Base-by-base conservation (phyloP, 1,140 invertebrate genomes). In the Lepidurus arcticus region DNA sequence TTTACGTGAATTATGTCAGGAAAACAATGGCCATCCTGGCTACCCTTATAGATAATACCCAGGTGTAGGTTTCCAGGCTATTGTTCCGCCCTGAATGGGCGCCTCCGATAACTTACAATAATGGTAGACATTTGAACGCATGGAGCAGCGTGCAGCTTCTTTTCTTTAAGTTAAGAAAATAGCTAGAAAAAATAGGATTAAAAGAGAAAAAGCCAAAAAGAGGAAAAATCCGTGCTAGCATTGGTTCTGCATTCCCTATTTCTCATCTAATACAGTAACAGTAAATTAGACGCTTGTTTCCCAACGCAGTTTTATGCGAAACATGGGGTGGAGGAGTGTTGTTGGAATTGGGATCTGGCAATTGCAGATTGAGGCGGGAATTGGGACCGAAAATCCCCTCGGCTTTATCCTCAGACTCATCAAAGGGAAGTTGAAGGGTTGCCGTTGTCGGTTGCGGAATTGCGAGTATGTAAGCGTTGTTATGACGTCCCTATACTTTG, bases 1-100 rank as follows among this genome's bases (percentile, higher is more conserved):
- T 65, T 65, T 65, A 21, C 53, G 53, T 65, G 21, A 65, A 65
- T 65, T 65, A 65, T 65, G 53, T 65, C 53, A 65, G 53, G 16
- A 65, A 65, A 21, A 65, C 53, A 65, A 65, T 65, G 53, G 53
- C 16, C 53, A 65, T 21, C 8, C 53, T 21, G 7, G 45, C 45
- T 34, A 34, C 34, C 34, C 34, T 34, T 34, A 34, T 34, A 34
- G 34, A 34, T 34, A 34, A 34, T 34, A 34, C 13, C 13, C 53
- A 65, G 53, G 53, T 65, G 13, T 65, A 65, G 10, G 45, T 65
- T 65, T 9, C 9, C 16, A 13, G 16, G 9, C 53, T 65, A 65
- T 65, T 65, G 53, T 65, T 7, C 53, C 45, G 53, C 53, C 53
- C 53, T 65, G 16, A 65, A 65, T 65, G 53, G 21, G 21, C 6